Conservation (phyloP, 64 coral and sea anemone genomes). For the Montipora foliosa region DNA sequence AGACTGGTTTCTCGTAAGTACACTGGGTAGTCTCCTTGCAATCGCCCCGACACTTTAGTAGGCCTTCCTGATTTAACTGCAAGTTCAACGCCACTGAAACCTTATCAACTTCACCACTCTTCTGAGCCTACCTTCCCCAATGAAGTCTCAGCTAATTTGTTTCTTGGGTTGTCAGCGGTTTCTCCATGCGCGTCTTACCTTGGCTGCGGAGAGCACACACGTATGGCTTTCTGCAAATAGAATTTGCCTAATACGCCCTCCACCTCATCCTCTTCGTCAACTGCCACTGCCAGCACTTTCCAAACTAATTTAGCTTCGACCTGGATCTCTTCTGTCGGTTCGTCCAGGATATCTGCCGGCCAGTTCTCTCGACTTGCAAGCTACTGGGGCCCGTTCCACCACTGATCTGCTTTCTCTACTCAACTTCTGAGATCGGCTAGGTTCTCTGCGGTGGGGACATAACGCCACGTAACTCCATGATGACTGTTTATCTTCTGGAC, state of each 20-base stretch:
- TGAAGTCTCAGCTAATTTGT: conserved; percentile 34
- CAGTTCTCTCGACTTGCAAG: background rate
- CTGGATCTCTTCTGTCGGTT: no score
- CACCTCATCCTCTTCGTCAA: background rate
- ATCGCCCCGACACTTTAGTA: conserved; percentile 17
- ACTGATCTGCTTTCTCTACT: conserved; percentile 12
- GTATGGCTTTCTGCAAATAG: conserved; percentile 22
- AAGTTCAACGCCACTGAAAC: background rate
- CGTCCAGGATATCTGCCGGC: no score
- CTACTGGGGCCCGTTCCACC: background rate
- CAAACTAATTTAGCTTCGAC: conserved; percentile 17
- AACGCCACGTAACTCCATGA: conserved; percentile 20
- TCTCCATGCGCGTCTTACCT: background rate
- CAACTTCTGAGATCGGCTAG: conserved; percentile 1
- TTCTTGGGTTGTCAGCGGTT: conserved; percentile 53
- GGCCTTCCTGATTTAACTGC: conserved; percentile 1
- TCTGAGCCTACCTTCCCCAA: conserved; percentile 42
- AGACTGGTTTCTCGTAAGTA: conserved; percentile 27
- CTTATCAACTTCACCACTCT: background rate
- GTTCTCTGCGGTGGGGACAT: conserved; percentile 18
- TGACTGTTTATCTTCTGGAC: conserved; percentile 37
- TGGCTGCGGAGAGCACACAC: background rate
- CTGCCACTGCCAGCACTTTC: conserved; percentile 19
- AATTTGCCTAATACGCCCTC: conserved; percentile 22
- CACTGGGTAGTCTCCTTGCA: conserved; percentile 40